These are phyloP conservation scores for Caranx ignobilis DNA, from an alignment of 2,113 vertebrate species.

Conservation along the genomic window DNA sequence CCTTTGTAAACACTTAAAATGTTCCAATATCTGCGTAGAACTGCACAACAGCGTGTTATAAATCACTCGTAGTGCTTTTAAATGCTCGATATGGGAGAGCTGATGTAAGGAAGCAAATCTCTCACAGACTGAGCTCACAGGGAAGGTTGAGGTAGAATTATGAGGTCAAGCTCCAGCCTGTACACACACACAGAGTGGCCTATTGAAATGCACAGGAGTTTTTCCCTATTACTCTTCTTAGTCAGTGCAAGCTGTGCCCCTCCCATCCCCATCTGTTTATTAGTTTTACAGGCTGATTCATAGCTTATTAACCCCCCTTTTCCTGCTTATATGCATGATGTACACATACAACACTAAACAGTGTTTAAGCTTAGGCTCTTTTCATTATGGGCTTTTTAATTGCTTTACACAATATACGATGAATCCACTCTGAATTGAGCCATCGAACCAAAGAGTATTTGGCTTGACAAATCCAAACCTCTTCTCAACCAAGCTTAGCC, in stretches of 20 bases:
- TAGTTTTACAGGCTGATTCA: background rate
- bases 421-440: constrained; percentile 25
- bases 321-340: background rate
- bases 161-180: background rate
- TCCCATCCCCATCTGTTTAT: background rate
- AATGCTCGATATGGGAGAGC: background rate
- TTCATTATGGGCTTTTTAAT: constrained; percentile 23
- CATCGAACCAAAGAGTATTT: constrained; percentile 34
- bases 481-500: constrained; percentile 1
- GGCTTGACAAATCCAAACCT: constrained; percentile 30
- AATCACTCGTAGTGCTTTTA: background rate
- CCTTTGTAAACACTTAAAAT: background rate
- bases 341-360: background rate
- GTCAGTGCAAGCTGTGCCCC: background rate
- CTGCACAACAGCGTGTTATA: background rate
- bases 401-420: constrained; percentile 11
- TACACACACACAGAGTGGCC: background rate
- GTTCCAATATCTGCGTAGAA: background rate
- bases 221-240: background rate
- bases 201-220: constrained; percentile 1
- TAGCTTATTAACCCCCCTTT: background rate
- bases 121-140: no score
- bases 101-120: background rate
- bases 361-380: background rate
- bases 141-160: background rate